phyloP scores from a whole-genome alignment of 92 coral and sea anemone species.

The Zoanthus gigantus region DNA sequence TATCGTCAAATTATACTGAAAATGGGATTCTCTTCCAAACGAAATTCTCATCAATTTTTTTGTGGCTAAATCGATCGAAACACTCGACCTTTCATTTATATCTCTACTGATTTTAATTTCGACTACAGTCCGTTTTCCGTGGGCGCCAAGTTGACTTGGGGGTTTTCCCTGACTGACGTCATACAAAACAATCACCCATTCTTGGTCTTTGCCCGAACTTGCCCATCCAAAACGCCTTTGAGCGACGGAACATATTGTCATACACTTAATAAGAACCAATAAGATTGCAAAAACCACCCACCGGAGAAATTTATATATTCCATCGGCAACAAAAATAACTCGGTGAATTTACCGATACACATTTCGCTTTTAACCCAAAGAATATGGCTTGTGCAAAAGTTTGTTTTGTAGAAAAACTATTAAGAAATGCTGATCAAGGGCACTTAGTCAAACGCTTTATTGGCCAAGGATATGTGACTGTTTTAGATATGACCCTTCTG shows the following conservation, averaged over 20 bases:
- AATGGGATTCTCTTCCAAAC: too few relatives aligned
- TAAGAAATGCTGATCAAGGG: conserved; percentile 51
- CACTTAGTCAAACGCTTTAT: conserved; percentile 38
- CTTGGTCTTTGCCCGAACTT: conserved; percentile 33
- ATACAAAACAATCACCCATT: conserved; percentile 1
- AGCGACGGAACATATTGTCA: not conserved
- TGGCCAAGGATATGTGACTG: conserved; percentile 66
- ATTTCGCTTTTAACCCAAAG: not conserved
- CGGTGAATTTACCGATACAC: conserved; percentile 1
- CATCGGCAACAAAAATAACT: conserved; percentile 2
- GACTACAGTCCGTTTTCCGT: not conserved
- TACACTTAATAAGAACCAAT: conserved; percentile 16
- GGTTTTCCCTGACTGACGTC: conserved; percentile 38
- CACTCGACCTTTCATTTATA: too few relatives aligned
- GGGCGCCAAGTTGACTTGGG: not conserved
- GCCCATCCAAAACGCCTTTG: conserved; percentile 7
- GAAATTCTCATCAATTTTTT: too few relatives aligned
- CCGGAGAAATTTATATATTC: not conserved
- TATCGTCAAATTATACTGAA: too few relatives aligned
- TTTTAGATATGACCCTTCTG: conserved; percentile 52
- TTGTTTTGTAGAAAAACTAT: conserved; percentile 38
- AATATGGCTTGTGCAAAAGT: conserved; percentile 28
- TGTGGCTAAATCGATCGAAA: too few relatives aligned
- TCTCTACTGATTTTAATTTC: too few relatives aligned
- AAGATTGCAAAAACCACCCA: not conserved